Evolutionary conservation across 2,113 vertebrate genomes (phyloP).

Genomic region (Toxotes jaculatrix): DNA sequence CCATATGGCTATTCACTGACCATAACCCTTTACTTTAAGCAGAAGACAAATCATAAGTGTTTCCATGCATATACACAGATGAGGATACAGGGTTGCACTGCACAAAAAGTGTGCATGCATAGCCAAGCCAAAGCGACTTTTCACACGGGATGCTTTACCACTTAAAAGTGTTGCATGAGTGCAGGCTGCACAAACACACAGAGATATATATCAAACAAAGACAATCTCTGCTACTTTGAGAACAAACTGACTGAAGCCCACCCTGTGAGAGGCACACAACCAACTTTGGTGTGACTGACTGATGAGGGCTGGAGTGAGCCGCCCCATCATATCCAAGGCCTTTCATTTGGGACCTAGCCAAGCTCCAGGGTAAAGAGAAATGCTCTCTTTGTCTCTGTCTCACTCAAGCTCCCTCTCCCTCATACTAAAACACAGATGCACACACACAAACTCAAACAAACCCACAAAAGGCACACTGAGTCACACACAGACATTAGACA

Average conservation of each 20-base stretch:
- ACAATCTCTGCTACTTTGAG: constrained; percentile 22
- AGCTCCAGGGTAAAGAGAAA: constrained; percentile 83
- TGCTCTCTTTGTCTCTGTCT: constrained; percentile 84
- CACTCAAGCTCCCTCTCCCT: constrained; percentile 80
- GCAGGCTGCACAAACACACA: constrained; percentile 12
- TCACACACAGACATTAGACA: constrained; percentile 85
- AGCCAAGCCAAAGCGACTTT: constrained; percentile 7
- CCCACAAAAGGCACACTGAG: constrained; percentile 83
- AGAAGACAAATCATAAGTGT: constrained; percentile 10
- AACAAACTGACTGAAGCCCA: constrained; percentile 54
- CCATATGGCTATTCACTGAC: not conserved
- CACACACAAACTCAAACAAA: constrained; percentile 84
- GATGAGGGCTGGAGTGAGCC: constrained; percentile 70
- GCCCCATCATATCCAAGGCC: constrained; percentile 83
- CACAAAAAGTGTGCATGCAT: constrained; percentile 8
- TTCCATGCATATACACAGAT: not conserved
- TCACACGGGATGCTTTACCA: constrained; percentile 17
- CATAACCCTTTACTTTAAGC: constrained; percentile 24
- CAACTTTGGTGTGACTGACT: constrained; percentile 70
- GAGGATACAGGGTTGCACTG: not conserved
- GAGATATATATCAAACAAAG: constrained; percentile 20
- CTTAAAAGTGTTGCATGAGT: constrained; percentile 46
- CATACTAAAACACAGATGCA: constrained; percentile 84
- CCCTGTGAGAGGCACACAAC: constrained; percentile 59
- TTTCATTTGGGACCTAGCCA: constrained; percentile 78